phyloP scores from a whole-genome alignment of 2,888 invertebrate species.

The Diplazon laetatorius region DNA sequence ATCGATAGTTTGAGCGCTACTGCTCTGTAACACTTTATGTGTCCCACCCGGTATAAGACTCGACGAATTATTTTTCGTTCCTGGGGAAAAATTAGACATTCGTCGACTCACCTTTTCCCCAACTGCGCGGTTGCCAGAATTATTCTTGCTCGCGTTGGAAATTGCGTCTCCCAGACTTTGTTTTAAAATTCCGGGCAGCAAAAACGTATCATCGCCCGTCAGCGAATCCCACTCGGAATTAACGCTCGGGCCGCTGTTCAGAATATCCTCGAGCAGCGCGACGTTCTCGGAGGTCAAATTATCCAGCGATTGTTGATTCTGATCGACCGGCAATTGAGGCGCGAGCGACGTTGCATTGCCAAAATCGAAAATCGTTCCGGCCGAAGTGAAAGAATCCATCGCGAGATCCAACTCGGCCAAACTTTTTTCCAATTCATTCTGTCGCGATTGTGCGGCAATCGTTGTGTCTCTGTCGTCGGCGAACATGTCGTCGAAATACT shows the following conservation, averaged over 20 bases:
- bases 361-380: conserved; percentile 69
- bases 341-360: conserved; percentile 61
- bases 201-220: conserved; percentile 76
- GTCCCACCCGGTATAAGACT: no score
- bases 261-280: conserved; percentile 76
- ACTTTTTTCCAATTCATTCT: conserved; percentile 68
- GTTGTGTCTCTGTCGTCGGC: conserved; percentile 35
- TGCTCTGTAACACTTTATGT: no score
- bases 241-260: conserved; percentile 68
- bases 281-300: conserved; percentile 75
- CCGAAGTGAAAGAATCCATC: conserved; percentile 74
- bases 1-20: no score
- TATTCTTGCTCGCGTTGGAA: conserved; percentile 68
- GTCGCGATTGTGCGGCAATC: conserved; percentile 37
- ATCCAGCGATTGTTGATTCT: conserved; percentile 70
- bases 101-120: conserved; percentile 66
- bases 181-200: conserved; percentile 78
- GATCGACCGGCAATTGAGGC: conserved; percentile 55
- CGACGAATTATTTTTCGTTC: no score
- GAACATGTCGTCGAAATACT: conserved; percentile 71
- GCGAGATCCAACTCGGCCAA: conserved; percentile 71
- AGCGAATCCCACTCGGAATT: conserved; percentile 74
- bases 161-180: conserved; percentile 78
- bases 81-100: neutral
- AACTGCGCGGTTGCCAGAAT: conserved; percentile 29